Evolutionary conservation across 2,113 vertebrate species (phyloP), one percentile per base, ranked within the genome.

Genomic region (Zosterops pallidus): DNA sequence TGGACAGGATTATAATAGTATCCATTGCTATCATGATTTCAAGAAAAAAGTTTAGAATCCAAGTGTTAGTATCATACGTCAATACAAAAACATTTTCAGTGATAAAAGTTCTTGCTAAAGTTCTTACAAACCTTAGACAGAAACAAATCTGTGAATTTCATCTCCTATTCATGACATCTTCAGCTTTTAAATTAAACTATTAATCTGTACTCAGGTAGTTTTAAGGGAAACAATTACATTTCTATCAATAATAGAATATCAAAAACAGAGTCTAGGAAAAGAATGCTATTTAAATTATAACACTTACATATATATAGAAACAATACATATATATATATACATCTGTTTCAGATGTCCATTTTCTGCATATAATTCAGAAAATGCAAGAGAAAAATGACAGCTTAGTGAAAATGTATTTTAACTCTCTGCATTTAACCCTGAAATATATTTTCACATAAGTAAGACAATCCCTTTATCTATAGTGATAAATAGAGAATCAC

Each of bases 231-330:
- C 2, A 64, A 33, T 14, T 65, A 20, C 35, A 56, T 64, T 80
- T 63, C 17, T n/a, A 10, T 52, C 80, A 60, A 46, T 42, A 74
- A 75, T 7, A 26, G 20, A 56, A n/a, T 28, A 52, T 60, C 2
- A 44, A 44, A 77, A 86, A 50, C 18, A 6, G 15, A 37, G 46
- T 64, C 16, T 50, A 56, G 60, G 26, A 42, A 57, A 17, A 7
- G 4, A 44, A 55, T 41, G 6, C 12, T 62, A 19, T 60, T 55
- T 37, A 25, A 67, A 49, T 68, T 33, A 15, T 33, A 56, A 24
- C 3, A 9, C 22, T 4, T 52, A 28, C 0, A 1, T 28, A 19
- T 7, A 50, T 9, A 25, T 0, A 2, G 15, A 35, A 10, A 28
- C 1, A 12, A 16, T 41, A 71, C 29, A 35, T n/a, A 18, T 47